phyloP scores from a whole-genome alignment of 2,888 invertebrate species.

The Eilema caniola region DNA sequence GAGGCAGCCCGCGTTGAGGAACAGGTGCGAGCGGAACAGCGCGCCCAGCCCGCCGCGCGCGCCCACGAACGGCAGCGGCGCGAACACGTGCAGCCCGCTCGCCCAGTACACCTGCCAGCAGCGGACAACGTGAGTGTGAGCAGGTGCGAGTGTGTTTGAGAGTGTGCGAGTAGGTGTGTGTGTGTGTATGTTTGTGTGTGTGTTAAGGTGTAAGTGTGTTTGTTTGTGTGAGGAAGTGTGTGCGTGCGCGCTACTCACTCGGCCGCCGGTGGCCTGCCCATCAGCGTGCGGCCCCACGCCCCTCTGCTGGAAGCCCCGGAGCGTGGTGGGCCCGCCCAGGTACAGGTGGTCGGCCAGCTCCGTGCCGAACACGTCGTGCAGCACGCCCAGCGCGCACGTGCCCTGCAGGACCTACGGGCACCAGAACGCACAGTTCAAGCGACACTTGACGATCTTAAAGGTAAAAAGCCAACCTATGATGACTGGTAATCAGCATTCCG shows the following conservation, averaged over 20 bases:
- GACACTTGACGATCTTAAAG: too few species aligned
- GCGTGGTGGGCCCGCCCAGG: conserved; percentile 42
- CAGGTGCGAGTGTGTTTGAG: background rate
- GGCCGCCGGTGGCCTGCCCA: conserved; percentile 42
- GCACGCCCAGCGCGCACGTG: conserved; percentile 89
- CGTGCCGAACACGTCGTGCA: conserved; percentile 76
- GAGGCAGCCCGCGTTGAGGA: conserved; percentile 95
- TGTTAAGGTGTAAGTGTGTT: too few species aligned
- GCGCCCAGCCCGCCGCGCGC: conserved; percentile 93
- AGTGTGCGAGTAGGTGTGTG: background rate
- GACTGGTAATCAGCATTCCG: too few species aligned
- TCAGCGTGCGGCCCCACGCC: conserved; percentile 41
- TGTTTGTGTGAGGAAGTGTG: background rate
- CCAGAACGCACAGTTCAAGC: background rate
- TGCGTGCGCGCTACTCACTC: conserved; percentile 62
- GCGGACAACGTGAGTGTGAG: background rate
- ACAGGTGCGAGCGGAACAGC: conserved; percentile 95
- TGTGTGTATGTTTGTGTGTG: background rate
- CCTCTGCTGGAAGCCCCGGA: conserved; percentile 41
- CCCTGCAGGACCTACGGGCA: conserved; percentile 89
- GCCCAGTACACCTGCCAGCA: conserved; percentile 92
- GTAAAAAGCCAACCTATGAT: too few species aligned
- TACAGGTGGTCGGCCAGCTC: conserved; percentile 41
- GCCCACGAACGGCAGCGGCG: conserved; percentile 95
- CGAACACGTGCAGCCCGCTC: conserved; percentile 94